Evolutionary conservation across 2,797 vertebrate genomes (phyloP).

Genomic region (Sebastes taczanowskii): DNA sequence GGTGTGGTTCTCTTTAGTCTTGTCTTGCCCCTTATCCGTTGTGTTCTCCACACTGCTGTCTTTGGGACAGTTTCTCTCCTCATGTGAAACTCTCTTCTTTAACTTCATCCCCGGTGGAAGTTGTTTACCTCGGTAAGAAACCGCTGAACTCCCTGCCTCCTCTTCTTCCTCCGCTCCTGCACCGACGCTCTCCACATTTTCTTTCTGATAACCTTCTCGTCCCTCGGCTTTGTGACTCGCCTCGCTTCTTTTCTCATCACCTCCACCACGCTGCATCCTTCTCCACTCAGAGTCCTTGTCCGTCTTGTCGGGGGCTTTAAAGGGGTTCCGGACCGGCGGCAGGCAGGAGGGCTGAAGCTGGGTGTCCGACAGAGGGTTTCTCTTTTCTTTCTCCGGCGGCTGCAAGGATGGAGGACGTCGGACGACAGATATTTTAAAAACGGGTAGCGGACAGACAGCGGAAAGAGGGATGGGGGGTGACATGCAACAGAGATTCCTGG

Average conservation of each 20-base stretch:
- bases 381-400: slow-evolving; percentile 71
- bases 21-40: background rate
- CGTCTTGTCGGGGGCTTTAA: slow-evolving; percentile 82
- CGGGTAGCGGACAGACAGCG: background rate
- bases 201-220: slow-evolving; percentile 33
- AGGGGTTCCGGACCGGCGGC: slow-evolving; percentile 87
- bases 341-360: slow-evolving; percentile 55
- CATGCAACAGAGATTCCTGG: background rate
- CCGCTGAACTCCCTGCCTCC: slow-evolving; percentile 45
- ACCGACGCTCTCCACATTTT: background rate
- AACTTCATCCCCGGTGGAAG: slow-evolving; percentile 73
- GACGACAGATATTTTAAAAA: background rate
- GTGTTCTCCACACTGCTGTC: background rate
- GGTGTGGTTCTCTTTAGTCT: background rate
- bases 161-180: slow-evolving; percentile 2
- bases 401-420: slow-evolving; percentile 57
- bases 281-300: slow-evolving; percentile 74
- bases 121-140: slow-evolving; percentile 60
- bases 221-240: background rate
- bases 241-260: slow-evolving; percentile 1
- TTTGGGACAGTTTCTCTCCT: slow-evolving; percentile 39
- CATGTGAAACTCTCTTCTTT: slow-evolving; percentile 71
- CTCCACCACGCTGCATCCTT: slow-evolving; percentile 45
- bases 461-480: too few relatives aligned
- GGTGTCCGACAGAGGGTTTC: slow-evolving; percentile 43